Evolutionary conservation across 2,888 invertebrate species (phyloP).

Genomic region (Chrysotoxum bicinctum): DNA sequence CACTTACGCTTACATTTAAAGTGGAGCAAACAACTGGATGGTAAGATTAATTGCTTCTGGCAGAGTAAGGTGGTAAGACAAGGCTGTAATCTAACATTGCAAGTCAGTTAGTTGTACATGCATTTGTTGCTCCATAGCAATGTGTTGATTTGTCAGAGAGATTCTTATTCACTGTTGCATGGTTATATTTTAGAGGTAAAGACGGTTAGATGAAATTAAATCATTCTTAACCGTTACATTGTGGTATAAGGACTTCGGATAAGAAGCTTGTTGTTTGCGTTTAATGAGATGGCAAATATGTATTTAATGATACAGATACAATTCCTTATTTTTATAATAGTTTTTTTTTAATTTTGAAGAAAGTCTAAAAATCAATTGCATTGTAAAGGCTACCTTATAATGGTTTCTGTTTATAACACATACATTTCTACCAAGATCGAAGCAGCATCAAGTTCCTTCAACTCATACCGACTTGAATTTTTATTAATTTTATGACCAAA

Average conservation of each 20-base stretch:
- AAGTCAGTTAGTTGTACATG: constrained; percentile 17
- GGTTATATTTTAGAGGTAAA: background rate
- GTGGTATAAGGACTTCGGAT: background rate
- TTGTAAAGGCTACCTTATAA: too few species aligned
- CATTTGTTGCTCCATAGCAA: constrained; percentile 34
- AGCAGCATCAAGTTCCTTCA: too few species aligned
- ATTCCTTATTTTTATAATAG: background rate
- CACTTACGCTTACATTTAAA: constrained; percentile 63
- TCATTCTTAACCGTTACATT: background rate
- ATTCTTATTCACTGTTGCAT: constrained; percentile 11
- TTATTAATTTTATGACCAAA: too few species aligned
- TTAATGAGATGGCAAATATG: too few species aligned
- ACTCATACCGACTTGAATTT: too few species aligned
- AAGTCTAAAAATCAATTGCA: too few species aligned
- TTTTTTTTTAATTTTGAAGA: background rate
- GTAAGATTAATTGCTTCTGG: constrained; percentile 70
- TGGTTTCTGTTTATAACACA: too few species aligned
- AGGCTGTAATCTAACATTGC: constrained; percentile 58
- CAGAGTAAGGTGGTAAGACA: constrained; percentile 61
- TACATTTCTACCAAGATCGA: too few species aligned
- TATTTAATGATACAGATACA: too few species aligned
- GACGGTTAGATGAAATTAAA: constrained; percentile 2
- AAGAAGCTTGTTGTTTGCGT: background rate
- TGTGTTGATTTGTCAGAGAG: constrained; percentile 40
- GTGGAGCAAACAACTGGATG: constrained; percentile 68